Conservation (phyloP, 2,113 vertebrate genomes). For the Euleptes europaea region DNA sequence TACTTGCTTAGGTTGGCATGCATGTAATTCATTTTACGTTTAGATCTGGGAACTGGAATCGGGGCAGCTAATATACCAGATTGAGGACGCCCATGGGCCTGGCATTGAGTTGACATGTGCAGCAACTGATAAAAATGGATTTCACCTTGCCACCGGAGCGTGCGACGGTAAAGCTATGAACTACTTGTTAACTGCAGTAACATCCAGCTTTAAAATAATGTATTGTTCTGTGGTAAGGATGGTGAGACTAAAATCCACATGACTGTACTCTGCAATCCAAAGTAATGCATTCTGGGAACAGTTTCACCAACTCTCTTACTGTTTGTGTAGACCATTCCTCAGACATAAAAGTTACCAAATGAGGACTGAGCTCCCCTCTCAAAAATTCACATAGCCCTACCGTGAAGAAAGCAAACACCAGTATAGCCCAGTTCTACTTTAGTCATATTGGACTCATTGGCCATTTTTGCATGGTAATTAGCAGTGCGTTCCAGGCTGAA, state of each 20-base stretch:
- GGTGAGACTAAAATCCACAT: neutral
- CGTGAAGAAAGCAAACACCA: too few species aligned
- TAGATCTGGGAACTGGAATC: constrained; percentile 78
- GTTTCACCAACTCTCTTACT: too few species aligned
- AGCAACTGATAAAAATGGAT: constrained; percentile 61
- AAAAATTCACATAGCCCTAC: too few species aligned
- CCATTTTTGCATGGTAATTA: too few species aligned
- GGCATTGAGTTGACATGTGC: constrained; percentile 71
- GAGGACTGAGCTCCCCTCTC: too few species aligned
- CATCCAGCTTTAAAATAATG: neutral
- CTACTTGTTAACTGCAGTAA: neutral
- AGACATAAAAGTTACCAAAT: too few species aligned
- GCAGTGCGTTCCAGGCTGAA: too few species aligned
- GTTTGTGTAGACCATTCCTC: too few species aligned
- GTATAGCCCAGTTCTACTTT: too few species aligned
- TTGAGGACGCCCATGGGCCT: constrained; percentile 70
- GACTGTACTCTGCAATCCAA: neutral
- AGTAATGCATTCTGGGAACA: neutral
- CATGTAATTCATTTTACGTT: constrained; percentile 13
- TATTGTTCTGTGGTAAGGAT: neutral
- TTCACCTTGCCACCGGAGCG: constrained; percentile 74
- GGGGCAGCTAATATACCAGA: constrained; percentile 73
- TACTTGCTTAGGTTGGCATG: neutral
- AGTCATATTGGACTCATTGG: too few species aligned
- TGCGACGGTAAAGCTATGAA: constrained; percentile 68